Evolutionary conservation across 2,888 invertebrate genomes (phyloP).

Genomic region (Brachypalpus laphriformis): DNA sequence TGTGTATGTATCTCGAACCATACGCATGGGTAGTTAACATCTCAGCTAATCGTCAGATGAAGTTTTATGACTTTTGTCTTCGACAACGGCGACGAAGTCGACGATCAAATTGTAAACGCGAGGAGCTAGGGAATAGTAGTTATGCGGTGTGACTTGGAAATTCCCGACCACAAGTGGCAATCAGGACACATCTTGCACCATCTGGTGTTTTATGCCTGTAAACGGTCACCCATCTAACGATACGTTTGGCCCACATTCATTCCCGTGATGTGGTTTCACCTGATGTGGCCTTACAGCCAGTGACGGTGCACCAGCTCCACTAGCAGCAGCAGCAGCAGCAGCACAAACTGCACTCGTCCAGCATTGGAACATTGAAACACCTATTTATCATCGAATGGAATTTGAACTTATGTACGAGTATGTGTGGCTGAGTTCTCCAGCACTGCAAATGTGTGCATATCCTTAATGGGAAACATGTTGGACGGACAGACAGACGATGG

Average conservation of each 20-base stretch:
- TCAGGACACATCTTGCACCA: conserved; percentile 62
- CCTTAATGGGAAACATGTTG: conserved; percentile 69
- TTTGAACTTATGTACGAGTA: conserved; percentile 30
- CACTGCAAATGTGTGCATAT: conserved; percentile 58
- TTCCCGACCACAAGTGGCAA: conserved; percentile 58
- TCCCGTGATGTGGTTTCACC: conserved; percentile 57
- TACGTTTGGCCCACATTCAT: conserved; percentile 64
- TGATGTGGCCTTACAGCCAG: conserved; percentile 34
- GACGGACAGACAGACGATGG: neutral
- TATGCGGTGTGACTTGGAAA: conserved; percentile 42
- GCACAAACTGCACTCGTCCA: conserved; percentile 40
- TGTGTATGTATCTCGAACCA: neutral
- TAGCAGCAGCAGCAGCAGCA: neutral
- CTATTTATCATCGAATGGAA: conserved; percentile 60
- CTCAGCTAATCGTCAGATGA: conserved; percentile 48
- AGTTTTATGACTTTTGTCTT: conserved; percentile 58
- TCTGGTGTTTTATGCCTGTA: conserved; percentile 67
- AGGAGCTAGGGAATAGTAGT: neutral
- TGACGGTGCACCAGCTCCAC: neutral
- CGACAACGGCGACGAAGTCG: neutral
- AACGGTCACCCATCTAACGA: conserved; percentile 71
- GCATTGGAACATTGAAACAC: conserved; percentile 37
- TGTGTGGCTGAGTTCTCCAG: neutral
- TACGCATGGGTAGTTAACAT: conserved; percentile 15
- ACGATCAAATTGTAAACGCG: neutral